Evolutionary conservation across 2,797 vertebrate genomes (phyloP), one percentile per base, ranked within the genome.

Genomic region (Ctenopoma multispine): DNA sequence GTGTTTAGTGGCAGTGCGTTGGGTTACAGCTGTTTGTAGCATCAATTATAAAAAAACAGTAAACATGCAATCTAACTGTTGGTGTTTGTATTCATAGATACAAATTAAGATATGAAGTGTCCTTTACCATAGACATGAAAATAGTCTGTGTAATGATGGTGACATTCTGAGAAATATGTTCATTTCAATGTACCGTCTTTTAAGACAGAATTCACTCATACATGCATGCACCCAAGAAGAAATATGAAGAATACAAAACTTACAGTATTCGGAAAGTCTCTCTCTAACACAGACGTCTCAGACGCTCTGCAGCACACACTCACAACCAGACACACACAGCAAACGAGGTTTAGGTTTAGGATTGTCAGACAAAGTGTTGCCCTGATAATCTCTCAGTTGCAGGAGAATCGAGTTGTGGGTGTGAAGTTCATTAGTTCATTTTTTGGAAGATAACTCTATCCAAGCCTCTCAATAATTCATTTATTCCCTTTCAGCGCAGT

Each of bases 291-390:
- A 34, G 31, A 34, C 31, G 31, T 31, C 58, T 77, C 57, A 75
- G 34, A 71, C 59, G 44, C 55, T 15, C 63, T 20, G 6, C 29
- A 27, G 27, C 67, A 59, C 58, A 38, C 58, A 40, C 63, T 58
- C 77, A 41, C 43, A 54, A 53, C 14, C 54, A 63, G 4, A 75
- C 63, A 78, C 54, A 36, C 69, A 48, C 69, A 76, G 70, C 72
- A 82, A 79, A 49, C 66, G 24, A 77, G 63, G 79, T 86, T 41
- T 72, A 54, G 54, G 36, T 72, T 88, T 81, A 59, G 72, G 91
- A 93, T 93, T 92, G 92, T 93, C 91, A 79, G 73, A 79, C 78
- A 86, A 79, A 82, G 56, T 69, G 71, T 84, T 82, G 61, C 78
- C 79, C 82, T 89, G 82, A 84, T 72, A 77, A 63, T 90, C 69